A percentile compares a stretch with the other conserved stretches of the same genome.
Evolutionary conservation across 2,888 invertebrate genomes (phyloP).

Genomic region (Ornithoptera priamus): DNA sequence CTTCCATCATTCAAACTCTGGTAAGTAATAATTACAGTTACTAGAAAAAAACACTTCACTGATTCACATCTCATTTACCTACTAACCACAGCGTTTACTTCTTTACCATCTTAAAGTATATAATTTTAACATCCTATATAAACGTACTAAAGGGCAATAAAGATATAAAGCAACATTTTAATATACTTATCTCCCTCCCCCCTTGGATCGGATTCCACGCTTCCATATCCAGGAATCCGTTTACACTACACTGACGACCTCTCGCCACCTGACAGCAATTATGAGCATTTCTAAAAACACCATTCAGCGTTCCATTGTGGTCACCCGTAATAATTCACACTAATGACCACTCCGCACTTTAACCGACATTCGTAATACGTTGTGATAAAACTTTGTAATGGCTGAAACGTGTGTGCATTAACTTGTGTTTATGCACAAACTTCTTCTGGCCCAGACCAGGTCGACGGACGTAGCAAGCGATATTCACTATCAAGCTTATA

Average conservation of each 20-base stretch:
- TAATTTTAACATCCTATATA: neutral
- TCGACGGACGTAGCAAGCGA: neutral
- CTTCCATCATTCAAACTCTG: no score
- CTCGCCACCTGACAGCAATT: slow-evolving; percentile 23
- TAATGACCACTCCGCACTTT: slow-evolving; percentile 25
- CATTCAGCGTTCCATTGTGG: slow-evolving; percentile 20
- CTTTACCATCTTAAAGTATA: neutral
- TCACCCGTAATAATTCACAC: slow-evolving; percentile 24
- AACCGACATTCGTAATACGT: slow-evolving; percentile 16
- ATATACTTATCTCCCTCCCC: neutral
- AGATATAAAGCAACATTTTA: slow-evolving; percentile 2
- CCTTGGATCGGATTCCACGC: neutral
- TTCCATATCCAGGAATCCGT: slow-evolving; percentile 20
- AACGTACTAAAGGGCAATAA: neutral
- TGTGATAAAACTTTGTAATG: slow-evolving; percentile 20
- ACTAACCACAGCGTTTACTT: neutral
- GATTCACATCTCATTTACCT: neutral
- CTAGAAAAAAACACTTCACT: neutral
- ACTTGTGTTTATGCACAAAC: neutral
- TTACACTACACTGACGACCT: slow-evolving; percentile 7
- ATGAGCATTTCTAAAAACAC: slow-evolving; percentile 26
- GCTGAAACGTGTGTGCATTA: slow-evolving; percentile 19
- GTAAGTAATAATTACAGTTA: no score
- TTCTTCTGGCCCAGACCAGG: neutral
- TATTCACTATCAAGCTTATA: no score